Percentiles rank a stretch among this genome's conserved stretches.
Evolutionary conservation across 2,113 vertebrate species (phyloP).

Genomic region (Nycticorax nycticorax): DNA sequence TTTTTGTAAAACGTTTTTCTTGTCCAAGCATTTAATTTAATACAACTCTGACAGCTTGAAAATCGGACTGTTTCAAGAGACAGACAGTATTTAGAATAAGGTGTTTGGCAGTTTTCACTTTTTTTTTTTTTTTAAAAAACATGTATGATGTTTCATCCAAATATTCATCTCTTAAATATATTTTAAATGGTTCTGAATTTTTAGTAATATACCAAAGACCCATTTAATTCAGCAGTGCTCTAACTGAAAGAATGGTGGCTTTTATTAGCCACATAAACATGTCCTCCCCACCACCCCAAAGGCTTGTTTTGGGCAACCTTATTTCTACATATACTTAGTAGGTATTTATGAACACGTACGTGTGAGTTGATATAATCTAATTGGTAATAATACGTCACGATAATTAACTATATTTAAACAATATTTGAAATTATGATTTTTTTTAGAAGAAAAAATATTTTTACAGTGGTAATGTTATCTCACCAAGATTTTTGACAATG

Average conservation of each 20-base stretch:
- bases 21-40: constrained; percentile 80
- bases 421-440: neutral
- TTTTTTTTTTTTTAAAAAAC: neutral
- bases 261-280: neutral
- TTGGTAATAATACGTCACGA: neutral
- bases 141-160: neutral
- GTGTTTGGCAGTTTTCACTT: constrained; percentile 2
- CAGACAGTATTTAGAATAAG: constrained; percentile 17
- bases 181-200: neutral
- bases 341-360: constrained; percentile 3
- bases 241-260: neutral
- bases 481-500: neutral
- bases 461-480: neutral
- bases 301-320: neutral
- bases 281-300: neutral
- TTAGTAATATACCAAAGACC: neutral
- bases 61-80: constrained; percentile 7
- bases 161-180: neutral
- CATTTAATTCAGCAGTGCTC: neutral
- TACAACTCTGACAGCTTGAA: constrained; percentile 58
- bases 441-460: neutral
- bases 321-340: neutral
- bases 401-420: neutral
- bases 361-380: neutral
- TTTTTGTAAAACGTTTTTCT: constrained; percentile 80